Conservation (phyloP, 30 jellyfish, hydroid and myxozoan species). For the Phacellophora camtschatica region DNA sequence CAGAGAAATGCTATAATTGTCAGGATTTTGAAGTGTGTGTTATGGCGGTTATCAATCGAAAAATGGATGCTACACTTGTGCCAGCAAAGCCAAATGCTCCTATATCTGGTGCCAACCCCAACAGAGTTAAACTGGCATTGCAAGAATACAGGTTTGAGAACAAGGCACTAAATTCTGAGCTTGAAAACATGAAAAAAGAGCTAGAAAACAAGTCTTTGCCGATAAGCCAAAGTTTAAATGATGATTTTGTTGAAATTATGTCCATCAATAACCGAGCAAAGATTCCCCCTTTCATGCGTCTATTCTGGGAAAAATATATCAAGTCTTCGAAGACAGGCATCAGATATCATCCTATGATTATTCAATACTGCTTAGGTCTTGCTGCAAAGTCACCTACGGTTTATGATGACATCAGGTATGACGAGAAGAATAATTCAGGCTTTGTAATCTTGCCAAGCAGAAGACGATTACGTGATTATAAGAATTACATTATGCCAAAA, state of each 20-base stretch:
- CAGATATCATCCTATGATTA: slow-evolving; percentile 70
- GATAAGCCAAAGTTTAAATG: background rate
- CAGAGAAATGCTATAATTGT: background rate
- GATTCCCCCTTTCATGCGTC: slow-evolving; percentile 69
- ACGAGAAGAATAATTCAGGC: slow-evolving; percentile 51
- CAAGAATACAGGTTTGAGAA: slow-evolving; percentile 53
- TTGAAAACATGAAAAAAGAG: slow-evolving; percentile 25
- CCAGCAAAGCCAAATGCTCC: slow-evolving; percentile 41
- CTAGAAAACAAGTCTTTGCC: slow-evolving; percentile 8
- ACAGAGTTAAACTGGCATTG: slow-evolving; percentile 17
- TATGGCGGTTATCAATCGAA: background rate
- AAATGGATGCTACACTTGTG: background rate
- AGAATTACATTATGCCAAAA: slow-evolving; percentile 16
- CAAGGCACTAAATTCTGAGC: slow-evolving; percentile 19
- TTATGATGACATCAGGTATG: slow-evolving; percentile 59
- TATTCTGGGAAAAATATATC: slow-evolving; percentile 66
- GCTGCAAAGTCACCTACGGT: slow-evolving; percentile 73
- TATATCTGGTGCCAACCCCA: background rate
- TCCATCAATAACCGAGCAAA: background rate
- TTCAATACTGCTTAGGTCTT: slow-evolving; percentile 49
- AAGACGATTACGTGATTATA: slow-evolving; percentile 58
- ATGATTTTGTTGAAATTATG: slow-evolving; percentile 39
- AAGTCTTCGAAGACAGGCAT: slow-evolving; percentile 36
- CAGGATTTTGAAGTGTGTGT: no score
- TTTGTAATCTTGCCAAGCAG: slow-evolving; percentile 51